Base-by-base conservation (phyloP, 1,140 invertebrate species). In the Xylocopa sonorina region DNA sequence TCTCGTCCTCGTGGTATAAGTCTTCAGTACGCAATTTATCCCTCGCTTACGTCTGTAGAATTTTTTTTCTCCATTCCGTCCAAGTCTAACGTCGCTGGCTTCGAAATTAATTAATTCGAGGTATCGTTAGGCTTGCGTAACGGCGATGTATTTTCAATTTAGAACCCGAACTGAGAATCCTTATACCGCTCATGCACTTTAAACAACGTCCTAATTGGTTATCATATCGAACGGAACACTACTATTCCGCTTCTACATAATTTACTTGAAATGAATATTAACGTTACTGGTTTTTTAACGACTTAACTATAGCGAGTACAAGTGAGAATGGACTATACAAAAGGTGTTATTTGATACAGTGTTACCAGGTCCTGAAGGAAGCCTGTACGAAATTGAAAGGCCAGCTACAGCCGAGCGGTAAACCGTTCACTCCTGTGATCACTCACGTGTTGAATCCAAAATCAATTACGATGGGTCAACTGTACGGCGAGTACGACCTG, bases 401-500 rank as follows among this genome's bases (percentile, higher is more conserved):
- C 2, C 92, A 95, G 84, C 87, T 93, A 10, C 95, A 95, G 7
- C 95, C 95, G 1, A 95, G 95, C 69, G 96, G 96, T 6, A 94
- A 94, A 41, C 93, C 94, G 0, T 96, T 96, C 89, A 92, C 94
- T 14, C 87, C 93, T 0, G 95, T 96, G 0, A 92, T 94, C 80
- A 94, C 94, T 0, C 94, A 93, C 81, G 93, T 95, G 1, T 92
- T 97, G 16, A 97, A 97, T 89, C 97, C 97, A 0, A 97, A 97
- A 89, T 95, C 96, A 1, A 96, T 97, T 53, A 97, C 96, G 3
- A 96, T 97, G 95, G 96, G 96, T 2, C 96, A 97, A 90, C 90
- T 97, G 0, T 97, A 97, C 89, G 96, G 96, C 32, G 96, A 97
- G 90, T 97, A 96, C 90, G 96, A 97, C 92, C 88, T 95, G n/a